Percentiles rank a stretch among this genome's conserved stretches.
Conservation (phyloP, 2,888 invertebrate species). For the Dascillus cervinus region DNA sequence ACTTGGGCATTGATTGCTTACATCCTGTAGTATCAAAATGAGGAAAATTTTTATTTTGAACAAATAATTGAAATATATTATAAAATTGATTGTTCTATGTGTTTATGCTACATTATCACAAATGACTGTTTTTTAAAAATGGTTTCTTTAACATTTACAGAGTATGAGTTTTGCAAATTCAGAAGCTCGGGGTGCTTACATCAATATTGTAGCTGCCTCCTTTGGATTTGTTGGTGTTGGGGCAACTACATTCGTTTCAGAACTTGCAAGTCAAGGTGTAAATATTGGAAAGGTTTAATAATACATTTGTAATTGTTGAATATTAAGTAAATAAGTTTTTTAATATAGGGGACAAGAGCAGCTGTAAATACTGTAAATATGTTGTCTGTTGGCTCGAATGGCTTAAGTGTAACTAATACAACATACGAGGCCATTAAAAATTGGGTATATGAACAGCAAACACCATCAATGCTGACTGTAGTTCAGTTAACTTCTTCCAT, state of each 20-base stretch:
- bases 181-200: slow-evolving; percentile 53
- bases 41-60: too few species aligned
- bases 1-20: too few species aligned
- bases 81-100: too few species aligned
- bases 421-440: slow-evolving; percentile 15
- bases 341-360: slow-evolving; percentile 13
- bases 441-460: slow-evolving; percentile 15
- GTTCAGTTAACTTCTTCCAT: slow-evolving; percentile 24
- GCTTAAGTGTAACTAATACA: slow-evolving; percentile 18
- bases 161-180: slow-evolving; percentile 45
- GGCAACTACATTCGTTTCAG: slow-evolving; percentile 16
- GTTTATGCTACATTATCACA: too few species aligned
- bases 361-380: slow-evolving; percentile 16
- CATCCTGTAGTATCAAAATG: too few species aligned
- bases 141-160: slow-evolving; percentile 4
- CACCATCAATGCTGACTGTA: slow-evolving; percentile 18
- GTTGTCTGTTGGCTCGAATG: slow-evolving; percentile 17
- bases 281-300: slow-evolving; percentile 45
- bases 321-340: not conserved
- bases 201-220: slow-evolving; percentile 48
- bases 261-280: slow-evolving; percentile 32
- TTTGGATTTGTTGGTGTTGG: slow-evolving; percentile 11
- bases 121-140: too few species aligned
- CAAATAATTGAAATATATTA: too few species aligned
- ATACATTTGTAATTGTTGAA: not conserved